Conservation (phyloP, 1,140 invertebrate species). For the Schmidtea mediterranea region DNA sequence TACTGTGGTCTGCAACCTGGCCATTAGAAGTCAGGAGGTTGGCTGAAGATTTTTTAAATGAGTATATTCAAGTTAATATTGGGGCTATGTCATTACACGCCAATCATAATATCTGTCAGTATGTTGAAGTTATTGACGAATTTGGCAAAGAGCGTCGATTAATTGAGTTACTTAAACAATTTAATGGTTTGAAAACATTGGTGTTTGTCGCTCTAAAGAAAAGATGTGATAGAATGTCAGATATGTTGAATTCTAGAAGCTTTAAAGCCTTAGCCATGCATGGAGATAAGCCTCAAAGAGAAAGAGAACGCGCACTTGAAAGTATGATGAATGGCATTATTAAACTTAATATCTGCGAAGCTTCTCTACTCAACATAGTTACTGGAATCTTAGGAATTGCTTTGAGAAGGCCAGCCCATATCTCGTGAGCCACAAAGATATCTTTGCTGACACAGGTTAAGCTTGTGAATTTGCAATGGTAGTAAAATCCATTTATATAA, state of each 20-base stretch:
- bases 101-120: conserved; percentile 87
- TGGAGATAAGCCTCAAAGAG: conserved; percentile 82
- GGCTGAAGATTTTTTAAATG: conserved; percentile 66
- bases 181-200: conserved; percentile 42
- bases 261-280: conserved; percentile 61
- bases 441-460: too few relatives aligned
- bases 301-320: conserved; percentile 71
- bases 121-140: conserved; percentile 62
- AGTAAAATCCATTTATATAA: too few relatives aligned
- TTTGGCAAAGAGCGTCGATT: conserved; percentile 17
- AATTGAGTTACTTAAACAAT: not conserved
- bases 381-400: too few relatives aligned
- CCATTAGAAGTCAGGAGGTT: conserved; percentile 74
- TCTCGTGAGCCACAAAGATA: too few relatives aligned
- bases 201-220: conserved; percentile 93
- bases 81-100: conserved; percentile 66
- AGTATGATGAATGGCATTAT: conserved; percentile 51
- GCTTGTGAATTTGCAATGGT: too few relatives aligned
- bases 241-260: conserved; percentile 64
- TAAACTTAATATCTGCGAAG: too few relatives aligned
- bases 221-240: conserved; percentile 72
- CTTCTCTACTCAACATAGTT: too few relatives aligned
- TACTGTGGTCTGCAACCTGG: conserved; percentile 98
- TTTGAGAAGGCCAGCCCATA: too few relatives aligned
- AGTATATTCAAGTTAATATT: conserved; percentile 76